Evolutionary conservation across 1,140 invertebrate genomes (phyloP), one percentile per base, ranked within the genome.

Genomic region (Heterodera carotae): DNA sequence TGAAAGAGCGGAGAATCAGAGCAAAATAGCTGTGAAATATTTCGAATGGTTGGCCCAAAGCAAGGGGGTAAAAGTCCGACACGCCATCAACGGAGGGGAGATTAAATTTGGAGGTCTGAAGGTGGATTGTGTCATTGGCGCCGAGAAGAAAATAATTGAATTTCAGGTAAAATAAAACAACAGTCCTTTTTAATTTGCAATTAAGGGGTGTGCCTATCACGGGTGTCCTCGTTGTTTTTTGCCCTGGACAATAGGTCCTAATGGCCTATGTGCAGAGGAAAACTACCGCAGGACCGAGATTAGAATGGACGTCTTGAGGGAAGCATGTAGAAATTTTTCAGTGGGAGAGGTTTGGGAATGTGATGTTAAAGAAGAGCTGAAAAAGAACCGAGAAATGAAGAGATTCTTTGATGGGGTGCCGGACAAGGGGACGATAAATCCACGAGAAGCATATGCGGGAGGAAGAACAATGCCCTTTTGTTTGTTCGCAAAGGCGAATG

Each of bases 381-480:
- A 53, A 15, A 8, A 15, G 48, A 53, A 2, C 18, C 10, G 48
- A 22, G 48, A 0, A 15, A 72, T 72, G 70, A 72, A 43, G 39
- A 53, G 7, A 29, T 62, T 33, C 29, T 72, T 72, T 29, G 27
- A 22, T 36, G 39, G 34, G 4, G 33, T 36, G 33, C 6, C 39
- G 7, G 70, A 72, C 39, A 25, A 56, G 8, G 70, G 70, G 0
- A 64, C 70, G 7, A 72, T 72, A 5, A 53, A 66, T n/a, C 70
- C 39, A 22, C 22, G 70, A 8, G 70, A 72, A 10, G 33, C 31
- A 2, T 72, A 56, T 29, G 48, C 64, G 0, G 70, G 70, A 10
- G 70, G 70, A 8, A 5, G 70, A 25, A 72, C 70, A 27, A 59
- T 33, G n/a, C 70, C 70, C n/a, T 43, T 6, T 31, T 72, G 70